Evolutionary conservation across 1,140 invertebrate genomes (phyloP).

Genomic region (Nasonia giraulti): DNA sequence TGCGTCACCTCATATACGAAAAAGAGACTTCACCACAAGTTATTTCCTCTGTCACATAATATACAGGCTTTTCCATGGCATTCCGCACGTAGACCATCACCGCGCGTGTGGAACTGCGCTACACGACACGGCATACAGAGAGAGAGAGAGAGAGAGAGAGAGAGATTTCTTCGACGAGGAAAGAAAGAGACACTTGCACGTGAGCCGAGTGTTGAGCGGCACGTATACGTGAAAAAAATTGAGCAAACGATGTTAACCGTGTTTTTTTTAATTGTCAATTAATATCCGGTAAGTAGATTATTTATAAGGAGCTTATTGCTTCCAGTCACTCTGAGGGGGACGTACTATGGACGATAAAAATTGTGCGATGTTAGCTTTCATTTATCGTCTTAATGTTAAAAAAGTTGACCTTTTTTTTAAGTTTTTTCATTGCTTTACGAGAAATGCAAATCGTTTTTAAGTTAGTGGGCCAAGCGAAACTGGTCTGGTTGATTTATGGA

Average conservation of each 20-base stretch:
- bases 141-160: neutral
- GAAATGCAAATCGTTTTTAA: too few species aligned
- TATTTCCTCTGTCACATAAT: neutral
- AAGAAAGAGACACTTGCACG: neutral
- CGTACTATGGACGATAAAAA: too few species aligned
- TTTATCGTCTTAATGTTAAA: too few species aligned
- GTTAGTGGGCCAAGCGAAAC: too few species aligned
- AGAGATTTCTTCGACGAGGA: neutral
- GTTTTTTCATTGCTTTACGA: too few species aligned
- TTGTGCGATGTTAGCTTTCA: too few species aligned
- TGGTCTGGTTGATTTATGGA: too few species aligned
- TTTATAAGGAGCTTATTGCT: too few species aligned
- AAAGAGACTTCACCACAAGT: neutral
- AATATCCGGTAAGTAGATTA: neutral
- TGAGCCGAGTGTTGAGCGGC: neutral
- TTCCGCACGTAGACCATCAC: slow-evolving; percentile 13
- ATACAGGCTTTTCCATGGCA: neutral
- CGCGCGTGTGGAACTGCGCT: neutral
- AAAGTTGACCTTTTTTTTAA: too few species aligned
- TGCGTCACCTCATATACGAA: too few species aligned
- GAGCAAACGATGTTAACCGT: neutral
- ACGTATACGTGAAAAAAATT: neutral
- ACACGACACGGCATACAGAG: neutral
- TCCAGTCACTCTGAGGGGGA: too few species aligned
- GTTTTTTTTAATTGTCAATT: neutral